Base-by-base conservation (phyloP, 2,888 invertebrate species). In the Drosophila lacicola region DNA sequence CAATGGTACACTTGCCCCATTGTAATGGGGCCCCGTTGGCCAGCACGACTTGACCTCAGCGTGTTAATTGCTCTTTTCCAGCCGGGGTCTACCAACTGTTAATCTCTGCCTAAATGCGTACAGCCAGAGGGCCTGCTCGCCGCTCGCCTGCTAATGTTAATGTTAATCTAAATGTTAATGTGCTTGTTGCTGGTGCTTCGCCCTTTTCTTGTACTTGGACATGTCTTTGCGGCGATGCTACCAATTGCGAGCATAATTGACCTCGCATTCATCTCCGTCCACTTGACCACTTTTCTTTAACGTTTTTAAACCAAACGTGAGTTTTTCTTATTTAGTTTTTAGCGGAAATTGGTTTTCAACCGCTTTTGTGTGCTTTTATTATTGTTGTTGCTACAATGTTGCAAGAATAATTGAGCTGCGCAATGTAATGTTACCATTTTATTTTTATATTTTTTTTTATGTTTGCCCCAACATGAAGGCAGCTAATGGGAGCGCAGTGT, bases 61-160 rank as follows among this genome's bases (percentile, higher is more conserved):
- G 80, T 74, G 80, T 77, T 82, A 81, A 81, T 81, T 82, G 82
- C 77, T 82, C 53, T 76, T 79, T 76, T 63, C 68, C 76, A 64
- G 41, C 44, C 66, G 63, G 55, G 50, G 21, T 60, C 19, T 44
- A 45, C 53, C 68, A 76, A 70, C 80, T 74, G 71, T 81, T 82
- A 79, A 77, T 77, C 77, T 74, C 51, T 62, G 74, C 56, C 72
- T 67, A 78, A 79, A 67, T 79, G 80, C 80, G 80, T 64, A 56
- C 64, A 55, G 62, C 78, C 63, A 47, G 54, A 17, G 77, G 66
- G 53, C 41, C 70, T 36, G 34, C 50, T 41, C 49, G 17, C 11
- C n/a, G 66, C 54, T 25, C 10, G 21, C 19, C 44, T 14, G 21
- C 53, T 62, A 62, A 69, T 61, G 49, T 41, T 63, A 55, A 70